Base-by-base conservation (phyloP, 2,797 vertebrate genomes). In the Astyanax mexicanus region DNA sequence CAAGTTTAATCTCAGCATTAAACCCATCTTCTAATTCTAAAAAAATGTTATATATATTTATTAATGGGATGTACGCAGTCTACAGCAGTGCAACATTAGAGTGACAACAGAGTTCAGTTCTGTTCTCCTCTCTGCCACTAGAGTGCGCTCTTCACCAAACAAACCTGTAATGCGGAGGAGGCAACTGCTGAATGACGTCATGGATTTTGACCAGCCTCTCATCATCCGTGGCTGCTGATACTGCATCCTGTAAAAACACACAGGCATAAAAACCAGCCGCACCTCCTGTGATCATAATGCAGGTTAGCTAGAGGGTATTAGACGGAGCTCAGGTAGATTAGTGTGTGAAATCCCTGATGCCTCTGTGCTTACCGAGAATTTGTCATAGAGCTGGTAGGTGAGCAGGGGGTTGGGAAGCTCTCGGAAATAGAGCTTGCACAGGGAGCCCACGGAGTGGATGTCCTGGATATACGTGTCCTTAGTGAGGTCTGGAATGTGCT, bases 381-480 rank as follows among this genome's bases (percentile, higher is more conserved):
- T 95, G 84, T 98, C 97, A 4, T 99, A 99, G 74, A 99, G 95
- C 80, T 99, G 98, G 79, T 99, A 99, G 79, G 98, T 99, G 79
- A 99, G 96, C 82, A 99, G 92, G 17, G 98, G 98, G 88, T 99
- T 99, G 1, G 98, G 98, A 49, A 99, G 96, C 85, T 99, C 98
- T 0, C 97, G 94, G 89, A 99, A 99, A 87, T 98, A 99, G 11
- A 99, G 96, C 82, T 99, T 99, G 87, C 98, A 99, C 32, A 99
- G 95, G 8, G 97, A 99, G 58, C 98, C 96, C 86, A 99, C 96
- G 0, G 96, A 99, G 86, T 99, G 97, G 80, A 99, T 99, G 79
- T 99, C 98, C 84, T 98, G 98, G 82, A 96, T 94, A 78, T 96
- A 99, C 8, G 94, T 88, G 15, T 99, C 98, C 88, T 96, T 96